A percentile compares a stretch with the other conserved stretches of the same genome.
Evolutionary conservation across 2,113 vertebrate species (phyloP).

Genomic region (Semnornis frantzii): DNA sequence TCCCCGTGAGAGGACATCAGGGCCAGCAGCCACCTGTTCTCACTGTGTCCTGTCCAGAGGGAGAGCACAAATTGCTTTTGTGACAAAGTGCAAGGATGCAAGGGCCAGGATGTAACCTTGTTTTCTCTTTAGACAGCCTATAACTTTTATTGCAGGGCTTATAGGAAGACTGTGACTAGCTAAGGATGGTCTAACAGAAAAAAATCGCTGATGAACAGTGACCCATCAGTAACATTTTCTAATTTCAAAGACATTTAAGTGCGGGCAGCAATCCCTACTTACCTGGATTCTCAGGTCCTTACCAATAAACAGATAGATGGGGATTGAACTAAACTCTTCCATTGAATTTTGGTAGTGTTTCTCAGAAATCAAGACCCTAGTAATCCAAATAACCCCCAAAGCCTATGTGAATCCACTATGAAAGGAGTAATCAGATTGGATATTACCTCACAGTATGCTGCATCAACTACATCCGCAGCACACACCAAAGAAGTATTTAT

Average conservation of each 20-base stretch:
- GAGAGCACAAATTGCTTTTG: neutral
- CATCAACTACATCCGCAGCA: neutral
- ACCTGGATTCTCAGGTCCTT: neutral
- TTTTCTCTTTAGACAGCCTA: neutral
- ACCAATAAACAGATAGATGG: neutral
- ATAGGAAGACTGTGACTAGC: neutral
- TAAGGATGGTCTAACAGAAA: neutral
- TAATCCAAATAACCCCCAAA: neutral
- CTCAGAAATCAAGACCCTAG: neutral
- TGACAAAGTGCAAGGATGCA: neutral
- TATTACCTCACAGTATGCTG: neutral
- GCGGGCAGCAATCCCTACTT: neutral
- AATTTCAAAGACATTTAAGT: neutral
- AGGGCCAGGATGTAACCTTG: neutral
- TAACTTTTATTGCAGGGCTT: neutral
- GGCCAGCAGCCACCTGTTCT: neutral
- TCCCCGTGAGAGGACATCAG: accelerated
- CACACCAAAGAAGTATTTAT: neutral
- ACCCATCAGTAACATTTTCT: neutral
- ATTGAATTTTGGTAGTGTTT: neutral
- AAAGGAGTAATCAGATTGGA: neutral
- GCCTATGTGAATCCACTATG: neutral
- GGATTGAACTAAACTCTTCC: neutral
- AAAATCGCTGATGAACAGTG: neutral
- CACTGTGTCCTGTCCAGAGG: neutral